A percentile compares a stretch with the other conserved stretches of the same genome.
These are phyloP conservation scores for Eueides isabella DNA, from an alignment of 1,140 invertebrate genomes.

Conservation along the genomic window DNA sequence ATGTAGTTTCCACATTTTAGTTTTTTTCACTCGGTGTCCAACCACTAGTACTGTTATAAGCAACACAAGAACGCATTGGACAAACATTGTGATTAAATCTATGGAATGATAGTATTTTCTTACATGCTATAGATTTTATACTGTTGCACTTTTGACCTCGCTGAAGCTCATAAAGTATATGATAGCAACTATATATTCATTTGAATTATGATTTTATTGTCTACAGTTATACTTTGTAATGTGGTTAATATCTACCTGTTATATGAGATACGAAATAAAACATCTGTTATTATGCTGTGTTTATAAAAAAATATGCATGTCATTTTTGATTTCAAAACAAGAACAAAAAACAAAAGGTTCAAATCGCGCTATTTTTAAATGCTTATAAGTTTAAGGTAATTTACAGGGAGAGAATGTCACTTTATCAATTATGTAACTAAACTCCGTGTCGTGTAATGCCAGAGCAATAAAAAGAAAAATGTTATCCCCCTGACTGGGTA, in stretches of 20 bases:
- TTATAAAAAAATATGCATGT: no score
- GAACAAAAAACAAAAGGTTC: no score
- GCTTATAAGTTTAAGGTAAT: no score
- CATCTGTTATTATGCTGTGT: no score
- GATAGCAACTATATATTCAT: not conserved
- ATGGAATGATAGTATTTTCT: not conserved
- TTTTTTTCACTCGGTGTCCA: not conserved
- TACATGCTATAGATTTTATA: not conserved
- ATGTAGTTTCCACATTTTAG: not conserved
- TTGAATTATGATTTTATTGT: not conserved
- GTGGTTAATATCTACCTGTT: not conserved
- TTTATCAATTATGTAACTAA: no score
- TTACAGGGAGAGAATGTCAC: no score
- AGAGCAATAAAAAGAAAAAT: no score
- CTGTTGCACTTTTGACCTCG: not conserved
- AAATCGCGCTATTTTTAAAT: no score
- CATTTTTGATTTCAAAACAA: no score
- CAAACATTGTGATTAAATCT: not conserved
- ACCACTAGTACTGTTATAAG: not conserved
- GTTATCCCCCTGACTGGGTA: no score
- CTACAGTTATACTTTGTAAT: not conserved
- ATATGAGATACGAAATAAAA: not conserved
- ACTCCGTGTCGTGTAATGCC: no score
- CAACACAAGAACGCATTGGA: not conserved
- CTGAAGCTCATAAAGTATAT: not conserved